Conservation (phyloP, 53 echinoderm and acorn worm species). For the Actinopyga echinites region DNA sequence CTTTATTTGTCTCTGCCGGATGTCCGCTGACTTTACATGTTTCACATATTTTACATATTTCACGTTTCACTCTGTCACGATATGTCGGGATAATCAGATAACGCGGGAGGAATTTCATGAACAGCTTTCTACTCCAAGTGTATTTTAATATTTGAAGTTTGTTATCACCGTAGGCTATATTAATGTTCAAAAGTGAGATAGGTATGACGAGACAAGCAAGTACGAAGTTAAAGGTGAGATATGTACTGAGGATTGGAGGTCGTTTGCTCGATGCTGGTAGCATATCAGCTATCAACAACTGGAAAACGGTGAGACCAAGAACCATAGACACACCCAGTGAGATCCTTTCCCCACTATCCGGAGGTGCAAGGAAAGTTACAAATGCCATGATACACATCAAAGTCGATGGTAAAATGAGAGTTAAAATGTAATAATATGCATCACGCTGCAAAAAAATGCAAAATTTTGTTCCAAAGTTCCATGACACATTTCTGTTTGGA, state of each 20-base stretch:
- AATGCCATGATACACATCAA: slow-evolving; percentile 2
- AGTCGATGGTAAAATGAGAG: slow-evolving; percentile 10
- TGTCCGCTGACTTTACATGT: too few relatives aligned
- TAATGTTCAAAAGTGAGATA: not conserved
- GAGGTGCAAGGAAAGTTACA: slow-evolving; percentile 12
- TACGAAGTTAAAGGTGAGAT: not conserved
- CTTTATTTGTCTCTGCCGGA: too few relatives aligned
- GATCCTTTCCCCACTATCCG: slow-evolving; percentile 19
- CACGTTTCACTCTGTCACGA: not conserved
- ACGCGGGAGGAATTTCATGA: not conserved
- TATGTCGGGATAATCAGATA: not conserved
- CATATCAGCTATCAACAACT: not conserved
- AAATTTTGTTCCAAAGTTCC: not conserved
- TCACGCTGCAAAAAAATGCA: not conserved
- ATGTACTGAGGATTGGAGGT: not conserved
- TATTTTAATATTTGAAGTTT: not conserved
- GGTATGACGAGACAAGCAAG: slow-evolving; percentile 11
- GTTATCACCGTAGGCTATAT: not conserved
- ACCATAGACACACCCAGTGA: slow-evolving; percentile 22
- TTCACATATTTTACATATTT: too few relatives aligned
- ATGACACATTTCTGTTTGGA: not conserved
- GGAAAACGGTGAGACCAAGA: slow-evolving; percentile 15
- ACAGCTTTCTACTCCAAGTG: not conserved
- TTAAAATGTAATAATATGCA: not conserved
- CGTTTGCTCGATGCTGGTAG: not conserved